These are phyloP conservation scores for Ptychochromis oligacanthus DNA, from an alignment of 2,113 vertebrate genomes.

Conservation along the genomic window DNA sequence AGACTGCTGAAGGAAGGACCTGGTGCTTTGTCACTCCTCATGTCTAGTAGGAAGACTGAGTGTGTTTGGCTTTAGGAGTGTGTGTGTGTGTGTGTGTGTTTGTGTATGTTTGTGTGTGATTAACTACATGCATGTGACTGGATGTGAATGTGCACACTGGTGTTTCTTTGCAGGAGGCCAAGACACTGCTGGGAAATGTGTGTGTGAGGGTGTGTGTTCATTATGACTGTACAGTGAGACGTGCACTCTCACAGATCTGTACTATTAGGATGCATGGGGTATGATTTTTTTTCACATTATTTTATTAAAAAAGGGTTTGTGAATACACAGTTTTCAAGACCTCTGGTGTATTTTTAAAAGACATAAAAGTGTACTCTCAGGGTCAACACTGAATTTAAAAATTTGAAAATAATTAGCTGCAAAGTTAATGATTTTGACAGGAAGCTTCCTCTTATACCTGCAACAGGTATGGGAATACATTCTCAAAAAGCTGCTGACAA, in stretches of 20 bases:
- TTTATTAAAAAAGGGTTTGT: not conserved
- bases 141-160: not conserved
- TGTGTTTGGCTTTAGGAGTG: constrained; percentile 35
- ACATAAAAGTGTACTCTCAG: not conserved
- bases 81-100: constrained; percentile 30
- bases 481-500: not conserved
- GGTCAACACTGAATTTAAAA: not conserved
- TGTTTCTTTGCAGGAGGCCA: constrained; percentile 42
- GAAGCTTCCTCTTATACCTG: not conserved
- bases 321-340: not conserved
- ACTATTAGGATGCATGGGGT: constrained; percentile 24
- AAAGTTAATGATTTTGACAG: not conserved
- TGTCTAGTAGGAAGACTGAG: constrained; percentile 35
- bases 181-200: constrained; percentile 49
- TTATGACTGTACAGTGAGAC: constrained; percentile 46
- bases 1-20: constrained; percentile 66
- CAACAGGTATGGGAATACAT: not conserved
- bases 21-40: constrained; percentile 67
- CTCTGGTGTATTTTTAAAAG: too few relatives aligned
- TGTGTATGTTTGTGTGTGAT: constrained; percentile 11
- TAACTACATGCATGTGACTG: constrained; percentile 3
- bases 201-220: not conserved
- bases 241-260: constrained; percentile 25
- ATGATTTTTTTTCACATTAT: not conserved
- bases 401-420: not conserved